A percentile compares a stretch with the other conserved stretches of the same genome.
Evolutionary conservation across 2,888 invertebrate species (phyloP).

Genomic region (Odontocolon sp.): DNA sequence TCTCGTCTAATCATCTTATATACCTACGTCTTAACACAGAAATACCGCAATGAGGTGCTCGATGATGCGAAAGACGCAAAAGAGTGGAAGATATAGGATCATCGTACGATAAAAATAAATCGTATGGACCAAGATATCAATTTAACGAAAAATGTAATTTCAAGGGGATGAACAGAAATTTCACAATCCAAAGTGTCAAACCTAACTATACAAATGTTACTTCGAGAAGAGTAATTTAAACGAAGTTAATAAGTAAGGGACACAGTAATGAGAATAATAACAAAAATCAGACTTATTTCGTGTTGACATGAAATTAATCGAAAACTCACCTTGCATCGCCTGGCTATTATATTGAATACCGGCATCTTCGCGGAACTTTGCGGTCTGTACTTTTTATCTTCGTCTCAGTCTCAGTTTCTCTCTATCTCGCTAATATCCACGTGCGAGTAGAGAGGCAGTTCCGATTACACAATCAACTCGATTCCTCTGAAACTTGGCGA

Average conservation of each 20-base stretch:
- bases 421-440: conserved; percentile 48
- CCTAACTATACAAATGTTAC: too few relatives aligned
- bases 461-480: conserved; percentile 57
- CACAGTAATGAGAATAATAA: too few relatives aligned
- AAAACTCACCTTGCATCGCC: conserved; percentile 84
- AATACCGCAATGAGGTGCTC: too few relatives aligned
- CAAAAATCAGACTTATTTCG: too few relatives aligned
- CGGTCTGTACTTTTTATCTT: conserved; percentile 15
- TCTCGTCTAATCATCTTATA: conserved; percentile 3
- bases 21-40: neutral
- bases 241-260: too few relatives aligned
- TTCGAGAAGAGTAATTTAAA: too few relatives aligned
- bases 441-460: conserved; percentile 32
- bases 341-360: conserved; percentile 84
- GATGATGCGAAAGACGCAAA: neutral
- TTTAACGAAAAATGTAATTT: too few relatives aligned
- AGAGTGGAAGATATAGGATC: neutral
- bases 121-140: too few relatives aligned
- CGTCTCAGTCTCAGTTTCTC: conserved; percentile 23
- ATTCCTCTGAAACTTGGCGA: conserved; percentile 48
- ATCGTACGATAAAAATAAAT: too few relatives aligned
- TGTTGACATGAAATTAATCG: neutral
- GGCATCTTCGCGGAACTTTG: conserved; percentile 80
- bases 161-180: too few relatives aligned
- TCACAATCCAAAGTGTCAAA: too few relatives aligned